Evolutionary conservation across 2,797 vertebrate species (phyloP).

Genomic region (Enteromius argenteus): DNA sequence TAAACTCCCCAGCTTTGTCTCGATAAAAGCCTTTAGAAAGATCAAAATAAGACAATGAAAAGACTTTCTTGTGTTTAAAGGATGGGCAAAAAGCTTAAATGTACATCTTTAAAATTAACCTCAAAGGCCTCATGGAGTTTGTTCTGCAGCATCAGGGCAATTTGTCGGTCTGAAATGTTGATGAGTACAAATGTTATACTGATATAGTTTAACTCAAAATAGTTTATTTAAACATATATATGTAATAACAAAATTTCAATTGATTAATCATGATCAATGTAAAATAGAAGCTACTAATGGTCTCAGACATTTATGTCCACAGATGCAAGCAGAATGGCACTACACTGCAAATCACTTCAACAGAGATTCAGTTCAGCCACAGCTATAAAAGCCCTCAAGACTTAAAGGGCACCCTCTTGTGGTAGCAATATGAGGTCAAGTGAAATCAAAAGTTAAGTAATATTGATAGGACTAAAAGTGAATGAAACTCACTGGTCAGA

Average conservation of each 20-base stretch:
- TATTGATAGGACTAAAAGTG: background rate
- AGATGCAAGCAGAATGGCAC: background rate
- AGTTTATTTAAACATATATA: background rate
- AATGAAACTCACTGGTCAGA: slow-evolving; percentile 76
- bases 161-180: slow-evolving; percentile 75
- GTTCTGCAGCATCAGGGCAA: slow-evolving; percentile 80
- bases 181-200: background rate
- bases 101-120: slow-evolving; percentile 55
- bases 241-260: background rate
- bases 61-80: background rate
- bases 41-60: slow-evolving; percentile 5
- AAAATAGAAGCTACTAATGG: background rate
- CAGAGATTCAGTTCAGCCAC: background rate
- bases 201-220: background rate
- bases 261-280: background rate
- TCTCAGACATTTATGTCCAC: background rate
- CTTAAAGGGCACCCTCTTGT: background rate
- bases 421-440: background rate
- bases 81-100: background rate
- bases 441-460: background rate
- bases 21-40: slow-evolving; percentile 72
- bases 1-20: slow-evolving; percentile 71
- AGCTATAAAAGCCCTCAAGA: background rate
- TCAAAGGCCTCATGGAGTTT: slow-evolving; percentile 81
- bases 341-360: background rate